Evolutionary conservation across 2,888 invertebrate genomes (phyloP).

Genomic region (Eretmocerus hayati): DNA sequence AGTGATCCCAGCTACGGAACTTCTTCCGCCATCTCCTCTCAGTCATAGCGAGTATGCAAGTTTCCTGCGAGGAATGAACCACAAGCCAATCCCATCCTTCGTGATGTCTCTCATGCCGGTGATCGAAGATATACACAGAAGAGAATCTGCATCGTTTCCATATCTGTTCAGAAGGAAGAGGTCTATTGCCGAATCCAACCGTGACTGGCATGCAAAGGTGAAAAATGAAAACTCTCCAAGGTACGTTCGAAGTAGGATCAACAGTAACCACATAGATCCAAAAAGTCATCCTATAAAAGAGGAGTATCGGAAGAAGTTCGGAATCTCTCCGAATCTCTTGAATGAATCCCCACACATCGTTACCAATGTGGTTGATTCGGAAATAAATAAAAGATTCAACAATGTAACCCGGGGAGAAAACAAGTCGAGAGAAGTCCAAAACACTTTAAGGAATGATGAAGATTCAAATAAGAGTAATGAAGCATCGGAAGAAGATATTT

Average conservation of each 20-base stretch:
- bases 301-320: background rate
- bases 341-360: slow-evolving; percentile 30
- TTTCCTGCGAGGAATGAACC: slow-evolving; percentile 9
- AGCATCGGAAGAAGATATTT: too few relatives aligned
- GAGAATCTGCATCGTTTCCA: background rate
- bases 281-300: background rate
- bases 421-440: slow-evolving; percentile 33
- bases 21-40: slow-evolving; percentile 27
- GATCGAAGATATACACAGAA: slow-evolving; percentile 14
- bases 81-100: background rate
- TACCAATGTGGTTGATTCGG: slow-evolving; percentile 31
- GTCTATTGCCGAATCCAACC: slow-evolving; percentile 1
- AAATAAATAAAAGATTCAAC: slow-evolving; percentile 33
- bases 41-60: slow-evolving; percentile 26
- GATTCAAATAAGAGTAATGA: too few relatives aligned
- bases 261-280: background rate
- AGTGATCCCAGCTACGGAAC: slow-evolving; percentile 19
- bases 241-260: background rate
- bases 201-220: background rate
- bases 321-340: slow-evolving; percentile 25
- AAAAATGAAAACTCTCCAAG: slow-evolving; percentile 13
- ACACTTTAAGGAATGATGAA: slow-evolving; percentile 27
- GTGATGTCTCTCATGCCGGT: slow-evolving; percentile 12
- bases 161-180: slow-evolving; percentile 17
- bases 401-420: slow-evolving; percentile 26